These are phyloP conservation scores for Platysternon megacephalum DNA, from an alignment of 2,113 vertebrate species.

Conservation along the genomic window DNA sequence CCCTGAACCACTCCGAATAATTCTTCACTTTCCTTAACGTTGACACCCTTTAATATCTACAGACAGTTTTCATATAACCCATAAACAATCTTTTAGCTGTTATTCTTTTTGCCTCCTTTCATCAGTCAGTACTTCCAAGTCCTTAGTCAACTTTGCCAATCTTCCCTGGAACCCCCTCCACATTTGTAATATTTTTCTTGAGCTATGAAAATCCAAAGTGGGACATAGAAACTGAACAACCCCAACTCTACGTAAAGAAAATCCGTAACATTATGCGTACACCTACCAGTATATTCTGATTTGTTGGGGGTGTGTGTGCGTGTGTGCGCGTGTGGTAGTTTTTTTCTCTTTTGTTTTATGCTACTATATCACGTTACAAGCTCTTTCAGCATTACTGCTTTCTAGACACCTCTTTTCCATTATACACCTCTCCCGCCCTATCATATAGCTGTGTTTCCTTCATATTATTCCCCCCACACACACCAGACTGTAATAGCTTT, in stretches of 20 bases:
- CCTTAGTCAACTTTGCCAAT: neutral
- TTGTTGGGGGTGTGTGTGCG: neutral
- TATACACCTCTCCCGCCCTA: neutral
- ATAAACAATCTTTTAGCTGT: neutral
- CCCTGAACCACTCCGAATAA: neutral
- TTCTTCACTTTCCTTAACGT: neutral
- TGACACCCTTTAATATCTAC: neutral
- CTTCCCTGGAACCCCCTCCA: neutral
- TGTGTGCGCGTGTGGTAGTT: neutral
- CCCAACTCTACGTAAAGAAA: neutral
- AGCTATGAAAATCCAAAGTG: neutral
- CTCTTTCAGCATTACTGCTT: slow-evolving; percentile 14
- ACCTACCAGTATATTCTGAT: neutral
- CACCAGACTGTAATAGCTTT: neutral
- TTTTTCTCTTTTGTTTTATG: neutral
- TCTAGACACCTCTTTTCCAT: slow-evolving; percentile 29
- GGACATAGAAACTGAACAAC: neutral
- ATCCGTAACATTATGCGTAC: neutral
- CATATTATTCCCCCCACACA: neutral
- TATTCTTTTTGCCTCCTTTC: neutral
- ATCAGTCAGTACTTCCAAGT: neutral
- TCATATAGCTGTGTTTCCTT: slow-evolving; percentile 13
- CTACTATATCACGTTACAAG: neutral
- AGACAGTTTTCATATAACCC: neutral
- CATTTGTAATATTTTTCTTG: neutral